Base-by-base conservation (phyloP, 64 coral and sea anemone genomes). In the Montipora efflorescens region DNA sequence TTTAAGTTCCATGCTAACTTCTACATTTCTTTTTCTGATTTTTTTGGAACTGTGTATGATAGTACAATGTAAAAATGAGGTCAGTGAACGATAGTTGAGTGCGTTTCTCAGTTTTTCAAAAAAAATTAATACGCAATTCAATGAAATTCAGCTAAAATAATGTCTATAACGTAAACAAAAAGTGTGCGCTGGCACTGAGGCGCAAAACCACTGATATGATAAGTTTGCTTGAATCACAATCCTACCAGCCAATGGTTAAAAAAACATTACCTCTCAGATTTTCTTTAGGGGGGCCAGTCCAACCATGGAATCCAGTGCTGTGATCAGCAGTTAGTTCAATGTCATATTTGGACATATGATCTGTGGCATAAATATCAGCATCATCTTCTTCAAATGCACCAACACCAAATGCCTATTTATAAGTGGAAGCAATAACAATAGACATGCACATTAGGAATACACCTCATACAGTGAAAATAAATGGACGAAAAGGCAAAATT, bases 361-460 rank as follows among this genome's bases (percentile, higher is more conserved):
- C 95, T 46, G 78, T 75, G 44, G 62, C 83, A 81, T 96, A 99
- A 23, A 99, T 92, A 36, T 99, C 95, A 62, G 90, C 98, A 95
- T 99, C 98, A 10, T 94, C 95, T 9, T 99, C 98, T 58, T 99
- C 98, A 92, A 99, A 94, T 70, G 92, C 98, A 87, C 98, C 98
- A 18, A 96, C 90, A 92, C 98, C 98, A 96, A 99, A 99, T 80
- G 94, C 98, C 98, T 99, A n/a, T n/a, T n/a, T n/a, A 64, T 5
- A 76, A 47, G 10, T 8, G 6, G 7, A 78, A 49, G 7, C 4
- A 22, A 50, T 16, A 16, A 16, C 9, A 47, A 47, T 47, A 76
- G 36, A 36, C 36, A 36, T 36, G 36, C 36, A 36, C 2, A 36
- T 36, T 36, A 36, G 36, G 36, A 36, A 36, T 36, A 2, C 36